phyloP scores from a whole-genome alignment of 2,888 invertebrate species.

The Patella caerulea region DNA sequence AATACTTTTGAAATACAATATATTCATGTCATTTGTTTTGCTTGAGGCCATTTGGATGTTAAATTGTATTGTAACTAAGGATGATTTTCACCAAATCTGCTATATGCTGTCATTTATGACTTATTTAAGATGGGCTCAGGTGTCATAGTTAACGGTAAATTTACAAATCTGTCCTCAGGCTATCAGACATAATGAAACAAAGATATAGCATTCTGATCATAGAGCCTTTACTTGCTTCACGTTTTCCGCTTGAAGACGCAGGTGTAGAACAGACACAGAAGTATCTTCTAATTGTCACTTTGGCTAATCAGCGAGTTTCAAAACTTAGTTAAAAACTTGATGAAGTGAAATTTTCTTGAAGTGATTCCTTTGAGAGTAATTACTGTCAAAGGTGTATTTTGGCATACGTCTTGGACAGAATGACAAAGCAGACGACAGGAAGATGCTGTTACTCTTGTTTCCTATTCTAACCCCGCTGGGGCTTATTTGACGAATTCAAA shows the following conservation, averaged over 20 bases:
- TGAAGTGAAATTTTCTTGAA: conserved; percentile 6
- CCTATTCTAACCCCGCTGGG: background rate
- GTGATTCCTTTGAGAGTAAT: conserved; percentile 2
- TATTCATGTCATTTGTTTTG: no score
- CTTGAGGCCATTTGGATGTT: no score
- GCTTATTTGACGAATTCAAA: background rate
- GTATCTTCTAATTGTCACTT: conserved; percentile 3
- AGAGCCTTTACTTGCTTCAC: background rate
- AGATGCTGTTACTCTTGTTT: background rate
- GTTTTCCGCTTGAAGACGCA: background rate
- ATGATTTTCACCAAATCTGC: no score
- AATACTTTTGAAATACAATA: no score
- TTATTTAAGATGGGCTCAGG: background rate
- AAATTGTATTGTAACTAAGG: no score
- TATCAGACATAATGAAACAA: background rate
- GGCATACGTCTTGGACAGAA: conserved; percentile 3
- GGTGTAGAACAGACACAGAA: background rate
- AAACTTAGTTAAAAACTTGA: conserved; percentile 11
- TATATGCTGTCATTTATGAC: no score
- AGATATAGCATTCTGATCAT: background rate
- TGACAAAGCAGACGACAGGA: conserved; percentile 4
- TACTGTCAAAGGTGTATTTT: conserved; percentile 9
- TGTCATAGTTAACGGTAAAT: background rate
- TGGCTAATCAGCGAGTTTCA: conserved; percentile 6
- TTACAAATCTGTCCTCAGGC: background rate